These are phyloP conservation scores for Centropristis striata DNA, from an alignment of 2,113 vertebrate genomes.

Conservation along the genomic window DNA sequence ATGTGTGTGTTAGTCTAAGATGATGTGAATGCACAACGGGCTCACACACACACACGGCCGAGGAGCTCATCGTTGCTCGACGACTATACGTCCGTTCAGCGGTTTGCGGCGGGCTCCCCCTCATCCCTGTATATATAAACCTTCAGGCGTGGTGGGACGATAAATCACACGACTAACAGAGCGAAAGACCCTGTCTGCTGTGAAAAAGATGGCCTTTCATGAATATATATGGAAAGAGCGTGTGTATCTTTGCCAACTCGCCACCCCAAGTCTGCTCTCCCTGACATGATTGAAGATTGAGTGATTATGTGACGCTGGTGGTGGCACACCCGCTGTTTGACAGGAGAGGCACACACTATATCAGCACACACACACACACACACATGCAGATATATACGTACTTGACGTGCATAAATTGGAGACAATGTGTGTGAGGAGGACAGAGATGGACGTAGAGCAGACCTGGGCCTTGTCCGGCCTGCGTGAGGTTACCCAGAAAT, in stretches of 20 bases:
- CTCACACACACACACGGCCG: constrained; percentile 12
- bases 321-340: constrained; percentile 38
- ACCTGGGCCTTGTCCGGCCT: too few relatives aligned
- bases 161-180: constrained; percentile 72
- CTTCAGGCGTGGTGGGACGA: constrained; percentile 51
- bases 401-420: constrained; percentile 36
- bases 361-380: constrained; percentile 22
- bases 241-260: constrained; percentile 47
- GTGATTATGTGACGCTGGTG: constrained; percentile 32
- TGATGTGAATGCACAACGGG: not conserved
- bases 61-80: constrained; percentile 26
- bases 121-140: constrained; percentile 42
- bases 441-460: not conserved
- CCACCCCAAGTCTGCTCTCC: constrained; percentile 33
- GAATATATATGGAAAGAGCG: constrained; percentile 67
- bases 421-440: constrained; percentile 3
- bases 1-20: too few relatives aligned
- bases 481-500: too few relatives aligned
- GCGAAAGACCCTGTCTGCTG: constrained; percentile 51
- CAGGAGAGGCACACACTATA: not conserved
- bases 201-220: constrained; percentile 66
- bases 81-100: constrained; percentile 31
- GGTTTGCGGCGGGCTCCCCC: constrained; percentile 14
- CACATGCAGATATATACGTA: constrained; percentile 3
- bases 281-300: constrained; percentile 57